phyloP scores from a whole-genome alignment of 2,888 invertebrate species.

The Dioctria linearis region DNA sequence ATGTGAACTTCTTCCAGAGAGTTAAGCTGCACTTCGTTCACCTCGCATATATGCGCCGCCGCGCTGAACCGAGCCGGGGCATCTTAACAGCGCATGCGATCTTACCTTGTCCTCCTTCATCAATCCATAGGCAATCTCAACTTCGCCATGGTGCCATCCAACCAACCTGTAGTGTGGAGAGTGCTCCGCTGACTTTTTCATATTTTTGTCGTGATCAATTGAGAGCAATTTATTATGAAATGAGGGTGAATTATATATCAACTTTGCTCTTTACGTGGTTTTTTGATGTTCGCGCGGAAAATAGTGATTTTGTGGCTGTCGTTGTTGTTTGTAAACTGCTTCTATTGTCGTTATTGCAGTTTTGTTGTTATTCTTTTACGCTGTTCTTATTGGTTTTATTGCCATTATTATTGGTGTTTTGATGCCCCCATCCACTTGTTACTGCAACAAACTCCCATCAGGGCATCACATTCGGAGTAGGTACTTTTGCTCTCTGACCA shows the following conservation, averaged over 20 bases:
- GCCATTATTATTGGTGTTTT: conserved; percentile 38
- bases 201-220: conserved; percentile 71
- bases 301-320: conserved; percentile 46
- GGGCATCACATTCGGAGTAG: conserved; percentile 3
- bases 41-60: conserved; percentile 18
- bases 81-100: conserved; percentile 44
- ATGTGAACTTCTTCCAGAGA: conserved; percentile 39
- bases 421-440: conserved; percentile 24
- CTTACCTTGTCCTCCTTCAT: conserved; percentile 52
- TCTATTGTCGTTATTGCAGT: conserved; percentile 16
- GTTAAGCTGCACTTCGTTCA: conserved; percentile 14
- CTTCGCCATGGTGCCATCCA: conserved; percentile 3
- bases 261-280: conserved; percentile 58
- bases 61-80: background rate
- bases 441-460: conserved; percentile 8
- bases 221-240: conserved; percentile 73
- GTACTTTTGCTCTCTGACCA: conserved; percentile 29
- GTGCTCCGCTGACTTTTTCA: conserved; percentile 39
- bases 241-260: conserved; percentile 71
- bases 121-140: conserved; percentile 32
- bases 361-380: background rate
- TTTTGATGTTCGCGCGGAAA: conserved; percentile 56
- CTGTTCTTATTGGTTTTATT: conserved; percentile 5
- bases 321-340: conserved; percentile 31
- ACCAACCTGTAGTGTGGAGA: conserved; percentile 11